Evolutionary conservation across 2,888 invertebrate genomes (phyloP), one percentile per base, ranked within the genome.

Genomic region (Metellina segmentata): DNA sequence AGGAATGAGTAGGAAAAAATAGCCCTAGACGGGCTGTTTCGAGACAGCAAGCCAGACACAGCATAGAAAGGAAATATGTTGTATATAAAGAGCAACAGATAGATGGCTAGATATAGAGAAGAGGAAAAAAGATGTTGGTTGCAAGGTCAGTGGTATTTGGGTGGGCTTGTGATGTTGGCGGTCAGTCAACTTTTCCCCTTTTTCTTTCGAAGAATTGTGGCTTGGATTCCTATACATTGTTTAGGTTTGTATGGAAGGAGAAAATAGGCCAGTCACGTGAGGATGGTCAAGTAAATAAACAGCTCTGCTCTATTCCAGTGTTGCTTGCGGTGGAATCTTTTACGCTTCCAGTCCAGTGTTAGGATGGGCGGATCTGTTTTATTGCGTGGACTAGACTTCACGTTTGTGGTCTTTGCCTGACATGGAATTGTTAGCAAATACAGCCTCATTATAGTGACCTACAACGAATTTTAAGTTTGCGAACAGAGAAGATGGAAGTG

Each of bases 131-230:
- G 77, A 82, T 86, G 86, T 86, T 85, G 79, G 90, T 71, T 74
- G 77, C 90, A 91, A 91, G 90, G 90, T 91, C 90, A 91, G 70
- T n/a, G 77, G 81, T 91, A 86, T 91, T 91, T 91, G 86, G 86
- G 90, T 91, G 52, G 81, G 70, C 75, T 91, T 86, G 81, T 91
- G 81, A 75, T 86, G 70, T 86, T 91, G 90, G 86, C 86, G 90
- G 90, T 91, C 90, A 91, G 52, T 91, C 90, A 91, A 86, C 86
- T 91, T 91, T 85, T 81, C 86, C 49, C 49, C 61, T 53, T 34
- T 78, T 16, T 51, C 81, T 81, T 78, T 51, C 52, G 72, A 71
- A 82, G 71, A 52, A 51, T 75, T 34, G n/a, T 13, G 81, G 71
- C 16, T 61, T 52, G 53, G 81, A 81, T 77, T 77, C 61, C 13